phyloP scores from a whole-genome alignment of 2,113 vertebrate species.

The cattle (Bos taurus) region DNA sequence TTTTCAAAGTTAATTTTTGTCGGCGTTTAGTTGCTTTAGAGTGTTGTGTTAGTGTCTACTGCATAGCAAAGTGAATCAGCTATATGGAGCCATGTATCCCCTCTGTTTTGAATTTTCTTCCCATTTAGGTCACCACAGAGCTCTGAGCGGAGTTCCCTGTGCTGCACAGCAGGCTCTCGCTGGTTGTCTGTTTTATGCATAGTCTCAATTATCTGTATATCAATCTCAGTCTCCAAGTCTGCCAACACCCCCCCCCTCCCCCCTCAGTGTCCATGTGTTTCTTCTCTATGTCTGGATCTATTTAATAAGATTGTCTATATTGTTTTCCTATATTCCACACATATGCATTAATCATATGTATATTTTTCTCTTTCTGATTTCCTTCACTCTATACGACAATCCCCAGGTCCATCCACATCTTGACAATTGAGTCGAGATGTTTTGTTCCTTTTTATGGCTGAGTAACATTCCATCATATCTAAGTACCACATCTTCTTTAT shows the following conservation, averaged over 20 bases:
- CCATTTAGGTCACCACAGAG: not conserved
- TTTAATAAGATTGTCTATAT: not conserved
- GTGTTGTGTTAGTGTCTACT: not conserved
- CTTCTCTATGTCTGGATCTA: not conserved
- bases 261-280: not conserved
- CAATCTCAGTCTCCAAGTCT: not conserved
- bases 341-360: not conserved
- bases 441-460: not conserved
- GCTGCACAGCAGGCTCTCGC: not conserved
- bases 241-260: not conserved
- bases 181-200: not conserved
- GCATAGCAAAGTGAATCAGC: not conserved
- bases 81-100: not conserved
- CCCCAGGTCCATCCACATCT: not conserved
- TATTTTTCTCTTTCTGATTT: not conserved
- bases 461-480: not conserved
- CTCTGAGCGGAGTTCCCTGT: not conserved
- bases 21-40: not conserved
- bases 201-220: not conserved
- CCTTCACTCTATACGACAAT: not conserved
- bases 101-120: not conserved
- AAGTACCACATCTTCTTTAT: not conserved
- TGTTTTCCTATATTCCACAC: not conserved
- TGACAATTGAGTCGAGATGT: not conserved
- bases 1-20: not conserved